Evolutionary conservation across 2,797 vertebrate species (phyloP).

Genomic region (Pyrrhura leucotis): DNA sequence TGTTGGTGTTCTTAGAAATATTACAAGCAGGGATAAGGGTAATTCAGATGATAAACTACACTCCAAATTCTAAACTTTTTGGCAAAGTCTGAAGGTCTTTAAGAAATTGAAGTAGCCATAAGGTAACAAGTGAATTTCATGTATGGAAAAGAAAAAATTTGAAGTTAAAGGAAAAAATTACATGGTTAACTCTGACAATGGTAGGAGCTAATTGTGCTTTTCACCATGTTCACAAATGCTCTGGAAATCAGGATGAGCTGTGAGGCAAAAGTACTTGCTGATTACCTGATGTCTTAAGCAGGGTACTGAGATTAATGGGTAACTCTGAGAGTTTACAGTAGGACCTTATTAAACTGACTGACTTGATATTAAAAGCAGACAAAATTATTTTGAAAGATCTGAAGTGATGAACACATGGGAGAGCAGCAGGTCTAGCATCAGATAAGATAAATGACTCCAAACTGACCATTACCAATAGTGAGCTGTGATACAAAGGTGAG

Average conservation of each 20-base stretch:
- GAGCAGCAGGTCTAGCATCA: background rate
- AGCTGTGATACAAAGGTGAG: background rate
- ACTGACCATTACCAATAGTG: background rate
- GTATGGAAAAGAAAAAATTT: background rate
- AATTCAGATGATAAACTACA: background rate
- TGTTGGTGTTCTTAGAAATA: background rate
- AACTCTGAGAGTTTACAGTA: background rate
- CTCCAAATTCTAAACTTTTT: background rate
- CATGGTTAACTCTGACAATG: background rate
- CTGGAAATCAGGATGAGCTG: background rate
- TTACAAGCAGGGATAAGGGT: background rate
- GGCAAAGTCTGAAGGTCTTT: background rate
- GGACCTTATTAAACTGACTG: background rate
- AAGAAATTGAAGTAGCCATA: background rate
- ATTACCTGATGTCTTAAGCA: background rate
- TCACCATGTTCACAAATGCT: background rate
- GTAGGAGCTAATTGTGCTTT: background rate
- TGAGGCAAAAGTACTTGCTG: background rate
- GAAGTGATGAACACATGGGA: background rate
- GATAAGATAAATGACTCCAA: background rate
- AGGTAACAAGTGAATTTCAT: background rate
- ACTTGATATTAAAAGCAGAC: background rate
- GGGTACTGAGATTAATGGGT: background rate
- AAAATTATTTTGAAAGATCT: background rate
- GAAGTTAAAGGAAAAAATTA: background rate